Evolutionary conservation across 92 coral and sea anemone genomes (phyloP), one percentile per base, ranked within the genome.

Genomic region (Zoanthus gigantus): DNA sequence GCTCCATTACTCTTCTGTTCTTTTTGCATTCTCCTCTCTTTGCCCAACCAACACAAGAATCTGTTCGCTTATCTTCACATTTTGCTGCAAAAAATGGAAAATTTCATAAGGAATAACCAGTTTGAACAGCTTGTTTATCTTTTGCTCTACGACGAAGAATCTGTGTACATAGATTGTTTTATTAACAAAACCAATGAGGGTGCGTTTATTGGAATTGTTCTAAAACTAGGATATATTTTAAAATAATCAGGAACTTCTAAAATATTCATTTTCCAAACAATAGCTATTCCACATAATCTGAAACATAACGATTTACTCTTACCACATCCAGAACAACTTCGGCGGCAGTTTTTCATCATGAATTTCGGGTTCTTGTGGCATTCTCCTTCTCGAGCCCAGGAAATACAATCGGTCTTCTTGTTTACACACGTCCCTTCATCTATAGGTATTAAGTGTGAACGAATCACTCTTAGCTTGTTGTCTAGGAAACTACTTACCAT

Each of bases 241-340:
- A 37, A 37, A 37, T 37, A 37, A 37, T 37, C 42, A 2, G 4
- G 30, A 65, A 23, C 30, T 65, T 18, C 3, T 65, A 18, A 23
- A 23, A 37, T 37, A 4, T 37, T 37, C 42, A 37, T 37, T 37
- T 37, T 37, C 3, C 42, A 37, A 37, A 2, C 4, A 37, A 37
- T 2, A 37, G 42, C 42, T 37, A 37, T 37, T 37, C 42, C 42
- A 37, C 13, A 11, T 9, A 7, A 4, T 4, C 5, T 1, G 9
- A n/a, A 63, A 18, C 0, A 56, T 56, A 11, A 9, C 1, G 30
- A 72, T 2, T 46, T 30, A 15, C 50, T 0, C 84, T 79, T 81
- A 81, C 85, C 85, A 47, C 85, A 81, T 18, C 75, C 85, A 29
- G 74, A 23, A 42, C 85, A 81, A 13, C 85, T 81, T 81, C 85